These are phyloP conservation scores for Rhyacophila evoluta DNA, from an alignment of 2,888 invertebrate species.

Conservation along the genomic window DNA sequence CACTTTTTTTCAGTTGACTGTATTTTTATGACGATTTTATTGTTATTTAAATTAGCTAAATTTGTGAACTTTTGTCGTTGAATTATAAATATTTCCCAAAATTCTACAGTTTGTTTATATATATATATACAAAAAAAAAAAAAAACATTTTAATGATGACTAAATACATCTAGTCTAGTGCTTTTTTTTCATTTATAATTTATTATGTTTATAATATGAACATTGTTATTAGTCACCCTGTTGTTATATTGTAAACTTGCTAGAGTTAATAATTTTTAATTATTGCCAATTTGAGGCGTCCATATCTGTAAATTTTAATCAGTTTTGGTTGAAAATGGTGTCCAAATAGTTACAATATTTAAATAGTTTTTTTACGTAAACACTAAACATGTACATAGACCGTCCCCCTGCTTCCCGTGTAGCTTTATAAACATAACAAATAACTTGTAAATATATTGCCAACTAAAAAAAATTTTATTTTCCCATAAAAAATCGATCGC, in stretches of 20 bases:
- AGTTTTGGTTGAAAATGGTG: slow-evolving; percentile 44
- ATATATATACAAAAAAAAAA: too few species aligned
- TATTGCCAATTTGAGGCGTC: slow-evolving; percentile 14
- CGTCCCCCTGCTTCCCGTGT: neutral
- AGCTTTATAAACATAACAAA: neutral
- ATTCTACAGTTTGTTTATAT: too few species aligned
- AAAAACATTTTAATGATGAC: neutral
- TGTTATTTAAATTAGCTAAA: too few species aligned
- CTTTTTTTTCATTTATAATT: neutral
- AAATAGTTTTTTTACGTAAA: slow-evolving; percentile 20
- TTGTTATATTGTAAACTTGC: neutral
- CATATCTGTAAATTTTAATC: slow-evolving; percentile 34
- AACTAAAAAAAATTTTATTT: too few species aligned
- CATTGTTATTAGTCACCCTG: slow-evolving; percentile 28
- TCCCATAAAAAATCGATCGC: too few species aligned
- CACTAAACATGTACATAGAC: slow-evolving; percentile 22
- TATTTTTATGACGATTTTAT: neutral
- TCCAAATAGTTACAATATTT: slow-evolving; percentile 36
- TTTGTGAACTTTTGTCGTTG: neutral
- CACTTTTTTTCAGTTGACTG: neutral
- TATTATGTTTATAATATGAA: neutral
- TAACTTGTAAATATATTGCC: neutral
- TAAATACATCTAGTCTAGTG: slow-evolving; percentile 2
- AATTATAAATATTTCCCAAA: too few species aligned
- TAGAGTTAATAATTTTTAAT: slow-evolving; percentile 2